These are phyloP conservation scores for Drosophila crucigera DNA, from an alignment of 2,888 invertebrate genomes.

Conservation along the genomic window DNA sequence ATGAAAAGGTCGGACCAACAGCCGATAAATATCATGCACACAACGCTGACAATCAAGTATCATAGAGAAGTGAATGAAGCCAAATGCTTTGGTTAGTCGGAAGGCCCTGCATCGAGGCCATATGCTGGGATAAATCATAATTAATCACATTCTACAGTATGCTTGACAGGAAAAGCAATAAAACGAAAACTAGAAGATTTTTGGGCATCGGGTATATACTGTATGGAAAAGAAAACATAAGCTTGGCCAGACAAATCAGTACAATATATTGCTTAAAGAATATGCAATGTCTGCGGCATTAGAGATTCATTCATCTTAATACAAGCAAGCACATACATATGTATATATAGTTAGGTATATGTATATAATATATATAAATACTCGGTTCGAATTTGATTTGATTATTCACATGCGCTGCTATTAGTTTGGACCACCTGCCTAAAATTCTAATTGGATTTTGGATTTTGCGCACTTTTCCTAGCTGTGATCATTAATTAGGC, in stretches of 20 bases:
- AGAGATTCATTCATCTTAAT: slow-evolving; percentile 66
- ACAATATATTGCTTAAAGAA: slow-evolving; percentile 35
- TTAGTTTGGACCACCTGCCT: slow-evolving; percentile 47
- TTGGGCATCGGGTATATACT: slow-evolving; percentile 17
- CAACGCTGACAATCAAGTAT: slow-evolving; percentile 28
- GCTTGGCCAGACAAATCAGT: slow-evolving; percentile 19
- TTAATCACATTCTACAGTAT: slow-evolving; percentile 56
- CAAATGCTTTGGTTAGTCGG: slow-evolving; percentile 37
- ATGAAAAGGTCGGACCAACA: slow-evolving; percentile 23
- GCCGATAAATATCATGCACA: slow-evolving; percentile 51
- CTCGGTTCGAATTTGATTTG: neutral
- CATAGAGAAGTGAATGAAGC: slow-evolving; percentile 47
- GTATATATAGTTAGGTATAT: neutral
- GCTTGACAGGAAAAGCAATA: slow-evolving; percentile 7
- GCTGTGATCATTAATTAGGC: slow-evolving; percentile 42
- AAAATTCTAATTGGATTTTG: slow-evolving; percentile 37
- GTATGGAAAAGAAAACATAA: slow-evolving; percentile 44
- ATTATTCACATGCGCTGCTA: slow-evolving; percentile 7
- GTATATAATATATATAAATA: neutral
- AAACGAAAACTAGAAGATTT: slow-evolving; percentile 28
- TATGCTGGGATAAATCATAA: slow-evolving; percentile 68
- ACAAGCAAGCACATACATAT: neutral
- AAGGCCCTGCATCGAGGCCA: slow-evolving; percentile 32
- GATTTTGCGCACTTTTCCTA: slow-evolving; percentile 27
- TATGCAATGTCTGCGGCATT: slow-evolving; percentile 61